Evolutionary conservation across 2,888 invertebrate species (phyloP).

Genomic region (Tachina grossa): DNA sequence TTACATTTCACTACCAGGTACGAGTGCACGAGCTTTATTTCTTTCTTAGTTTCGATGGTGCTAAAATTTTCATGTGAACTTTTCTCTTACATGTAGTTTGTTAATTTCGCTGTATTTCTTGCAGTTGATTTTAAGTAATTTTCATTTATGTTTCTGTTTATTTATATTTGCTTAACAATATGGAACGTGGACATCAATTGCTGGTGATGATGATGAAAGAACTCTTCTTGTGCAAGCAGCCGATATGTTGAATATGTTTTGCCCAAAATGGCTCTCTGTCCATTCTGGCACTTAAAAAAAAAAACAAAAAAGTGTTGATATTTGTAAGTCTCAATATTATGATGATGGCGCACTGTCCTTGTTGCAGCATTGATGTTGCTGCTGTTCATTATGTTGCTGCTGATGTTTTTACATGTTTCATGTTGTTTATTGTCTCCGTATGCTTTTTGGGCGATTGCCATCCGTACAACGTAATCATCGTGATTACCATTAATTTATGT

Average conservation of each 20-base stretch:
- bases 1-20: constrained; percentile 40
- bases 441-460: constrained; percentile 34
- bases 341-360: constrained; percentile 30
- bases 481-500: constrained; percentile 37
- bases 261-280: constrained; percentile 35
- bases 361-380: constrained; percentile 17
- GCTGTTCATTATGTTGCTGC: constrained; percentile 21
- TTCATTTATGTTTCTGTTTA: constrained; percentile 73
- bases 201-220: constrained; percentile 34
- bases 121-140: constrained; percentile 69
- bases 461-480: constrained; percentile 29
- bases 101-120: constrained; percentile 2
- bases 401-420: constrained; percentile 50
- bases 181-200: constrained; percentile 71
- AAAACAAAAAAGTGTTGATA: constrained; percentile 64
- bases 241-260: constrained; percentile 30
- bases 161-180: constrained; percentile 78
- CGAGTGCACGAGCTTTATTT: constrained; percentile 7
- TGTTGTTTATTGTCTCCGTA: constrained; percentile 58
- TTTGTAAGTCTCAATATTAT: constrained; percentile 56
- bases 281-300: constrained; percentile 58
- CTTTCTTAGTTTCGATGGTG: not conserved
- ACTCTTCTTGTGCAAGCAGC: not conserved
- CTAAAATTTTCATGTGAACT: constrained; percentile 12
- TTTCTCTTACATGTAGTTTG: constrained; percentile 7